Percentiles rank a stretch among this genome's conserved stretches.
phyloP scores from a whole-genome alignment of 2,888 invertebrate genomes.

The Anticlea derivata region DNA sequence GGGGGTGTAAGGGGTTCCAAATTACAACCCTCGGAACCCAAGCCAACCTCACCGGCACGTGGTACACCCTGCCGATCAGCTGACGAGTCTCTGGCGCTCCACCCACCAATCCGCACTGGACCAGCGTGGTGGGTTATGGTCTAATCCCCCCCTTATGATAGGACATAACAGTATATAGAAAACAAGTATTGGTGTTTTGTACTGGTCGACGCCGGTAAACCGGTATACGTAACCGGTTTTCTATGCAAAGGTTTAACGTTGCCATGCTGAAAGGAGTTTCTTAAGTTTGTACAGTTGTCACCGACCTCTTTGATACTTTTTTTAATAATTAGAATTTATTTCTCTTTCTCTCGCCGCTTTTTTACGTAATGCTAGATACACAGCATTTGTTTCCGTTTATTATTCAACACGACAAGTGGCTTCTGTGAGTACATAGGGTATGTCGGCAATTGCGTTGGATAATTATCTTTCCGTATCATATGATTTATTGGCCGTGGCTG shows the following conservation, averaged over 20 bases:
- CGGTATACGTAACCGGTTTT: conserved; percentile 2
- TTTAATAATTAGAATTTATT: conserved; percentile 58
- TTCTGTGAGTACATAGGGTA: conserved; percentile 22
- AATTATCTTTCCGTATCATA: too few species aligned
- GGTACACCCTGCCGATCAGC: too few species aligned
- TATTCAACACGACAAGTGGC: conserved; percentile 24
- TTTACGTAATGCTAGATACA: conserved; percentile 21
- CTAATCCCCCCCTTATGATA: too few species aligned
- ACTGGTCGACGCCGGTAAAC: neutral
- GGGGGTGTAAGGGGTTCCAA: too few species aligned
- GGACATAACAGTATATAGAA: too few species aligned
- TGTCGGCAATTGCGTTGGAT: conserved; percentile 5
- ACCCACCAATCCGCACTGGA: too few species aligned
- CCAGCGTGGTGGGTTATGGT: too few species aligned
- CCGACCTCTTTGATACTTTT: conserved; percentile 55
- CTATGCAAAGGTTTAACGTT: conserved; percentile 35
- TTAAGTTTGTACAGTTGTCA: conserved; percentile 77
- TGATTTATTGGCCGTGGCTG: too few species aligned
- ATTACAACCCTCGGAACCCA: too few species aligned
- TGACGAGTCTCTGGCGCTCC: too few species aligned
- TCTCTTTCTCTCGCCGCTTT: conserved; percentile 44
- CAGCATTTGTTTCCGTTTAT: conserved; percentile 22
- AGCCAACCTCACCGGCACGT: too few species aligned
- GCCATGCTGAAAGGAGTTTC: conserved; percentile 73
- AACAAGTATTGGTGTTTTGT: too few species aligned